Percentiles rank a stretch among this genome's conserved stretches.
These are phyloP conservation scores for Tachysurus vachellii DNA, from an alignment of 2,113 vertebrate species.

Conservation along the genomic window DNA sequence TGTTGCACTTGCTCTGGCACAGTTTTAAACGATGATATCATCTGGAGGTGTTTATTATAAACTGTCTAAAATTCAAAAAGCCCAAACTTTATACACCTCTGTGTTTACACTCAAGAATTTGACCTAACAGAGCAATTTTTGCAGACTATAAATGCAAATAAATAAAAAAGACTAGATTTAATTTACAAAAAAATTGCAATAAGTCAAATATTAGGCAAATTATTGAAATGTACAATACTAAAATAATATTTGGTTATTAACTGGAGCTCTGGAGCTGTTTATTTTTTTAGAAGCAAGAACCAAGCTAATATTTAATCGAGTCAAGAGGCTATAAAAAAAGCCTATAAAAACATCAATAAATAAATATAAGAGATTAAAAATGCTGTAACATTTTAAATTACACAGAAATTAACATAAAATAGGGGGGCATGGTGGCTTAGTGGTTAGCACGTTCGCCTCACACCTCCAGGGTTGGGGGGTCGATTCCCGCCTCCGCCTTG, in stretches of 20 bases:
- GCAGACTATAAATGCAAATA: neutral
- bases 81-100: neutral
- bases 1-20: neutral
- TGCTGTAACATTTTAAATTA: too few species aligned
- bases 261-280: too few species aligned
- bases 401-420: too few species aligned
- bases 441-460: too few species aligned
- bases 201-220: neutral
- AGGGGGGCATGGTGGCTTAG: too few species aligned
- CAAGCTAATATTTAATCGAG: neutral
- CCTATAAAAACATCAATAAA: neutral
- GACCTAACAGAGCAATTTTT: neutral
- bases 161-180: neutral
- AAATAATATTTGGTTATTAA: neutral
- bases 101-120: neutral
- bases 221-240: neutral
- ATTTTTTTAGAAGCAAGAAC: neutral
- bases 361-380: too few species aligned
- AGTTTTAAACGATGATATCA: neutral
- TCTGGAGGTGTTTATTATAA: neutral
- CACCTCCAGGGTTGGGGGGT: too few species aligned
- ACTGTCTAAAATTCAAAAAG: neutral
- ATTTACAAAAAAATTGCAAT: neutral
- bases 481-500: too few species aligned
- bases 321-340: neutral